Evolutionary conservation across 2,113 vertebrate species (phyloP).

Genomic region (Anhinga anhinga): DNA sequence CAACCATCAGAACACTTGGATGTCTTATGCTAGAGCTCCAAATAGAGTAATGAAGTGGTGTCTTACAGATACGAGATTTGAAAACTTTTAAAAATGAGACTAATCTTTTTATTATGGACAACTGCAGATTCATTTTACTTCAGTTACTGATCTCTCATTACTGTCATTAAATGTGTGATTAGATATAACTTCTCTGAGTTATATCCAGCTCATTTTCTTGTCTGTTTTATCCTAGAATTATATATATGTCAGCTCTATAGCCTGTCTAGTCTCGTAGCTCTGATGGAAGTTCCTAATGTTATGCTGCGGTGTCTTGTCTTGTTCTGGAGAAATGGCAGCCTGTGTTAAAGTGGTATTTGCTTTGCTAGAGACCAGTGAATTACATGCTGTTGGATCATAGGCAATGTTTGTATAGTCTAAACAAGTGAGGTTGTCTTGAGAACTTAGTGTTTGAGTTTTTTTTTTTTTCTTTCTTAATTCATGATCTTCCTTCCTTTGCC

Average conservation of each 20-base stretch:
- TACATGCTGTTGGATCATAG: constrained; percentile 32
- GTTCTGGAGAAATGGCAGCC: not conserved
- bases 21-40: not conserved
- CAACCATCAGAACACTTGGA: not conserved
- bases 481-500: constrained; percentile 67
- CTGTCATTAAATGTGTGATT: not conserved
- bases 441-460: constrained; percentile 58
- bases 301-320: not conserved
- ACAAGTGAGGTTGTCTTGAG: constrained; percentile 52
- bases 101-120: not conserved
- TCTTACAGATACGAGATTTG: not conserved
- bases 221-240: not conserved
- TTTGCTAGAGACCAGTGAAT: constrained; percentile 12
- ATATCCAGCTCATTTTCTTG: not conserved
- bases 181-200: not conserved
- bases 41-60: not conserved
- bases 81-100: not conserved
- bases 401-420: constrained; percentile 66
- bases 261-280: not conserved
- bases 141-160: not conserved
- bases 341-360: constrained; percentile 2
- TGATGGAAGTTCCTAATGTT: not conserved
- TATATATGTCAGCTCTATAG: not conserved
- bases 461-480: constrained; percentile 70
- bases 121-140: not conserved